Evolutionary conservation across 2,888 invertebrate genomes (phyloP).

Genomic region (Cabera pusaria): DNA sequence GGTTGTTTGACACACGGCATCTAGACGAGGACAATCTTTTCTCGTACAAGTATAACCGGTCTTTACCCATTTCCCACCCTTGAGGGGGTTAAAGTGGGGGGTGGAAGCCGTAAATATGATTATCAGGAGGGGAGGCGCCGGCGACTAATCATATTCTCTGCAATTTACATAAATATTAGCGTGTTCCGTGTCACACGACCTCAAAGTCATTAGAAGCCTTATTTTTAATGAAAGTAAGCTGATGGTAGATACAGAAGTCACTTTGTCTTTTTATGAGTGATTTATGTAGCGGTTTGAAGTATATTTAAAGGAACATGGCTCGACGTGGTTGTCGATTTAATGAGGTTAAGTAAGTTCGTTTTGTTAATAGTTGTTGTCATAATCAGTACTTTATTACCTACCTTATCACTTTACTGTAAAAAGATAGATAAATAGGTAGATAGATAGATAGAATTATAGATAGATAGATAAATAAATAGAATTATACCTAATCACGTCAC

Average conservation of each 20-base stretch:
- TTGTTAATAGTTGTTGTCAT: too few species aligned
- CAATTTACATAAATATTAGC: slow-evolving; percentile 83
- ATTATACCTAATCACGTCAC: too few species aligned
- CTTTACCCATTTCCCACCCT: too few species aligned
- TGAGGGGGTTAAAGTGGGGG: slow-evolving; percentile 29
- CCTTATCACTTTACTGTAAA: too few species aligned
- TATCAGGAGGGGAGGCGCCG: slow-evolving; percentile 80
- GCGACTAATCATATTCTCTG: slow-evolving; percentile 82
- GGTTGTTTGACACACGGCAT: too few species aligned
- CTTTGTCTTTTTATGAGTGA: slow-evolving; percentile 83
- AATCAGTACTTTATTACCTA: too few species aligned
- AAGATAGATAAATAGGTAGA: too few species aligned
- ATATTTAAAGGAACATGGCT: slow-evolving; percentile 53
- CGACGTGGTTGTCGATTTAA: slow-evolving; percentile 34
- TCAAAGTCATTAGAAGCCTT: slow-evolving; percentile 58
- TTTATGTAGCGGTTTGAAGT: slow-evolving; percentile 67
- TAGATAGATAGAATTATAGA: too few species aligned
- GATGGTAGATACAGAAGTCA: slow-evolving; percentile 70
- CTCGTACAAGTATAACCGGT: too few species aligned
- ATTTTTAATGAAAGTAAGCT: slow-evolving; percentile 33
- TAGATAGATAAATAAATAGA: too few species aligned
- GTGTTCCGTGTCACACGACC: slow-evolving; percentile 78
- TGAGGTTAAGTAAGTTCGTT: too few species aligned
- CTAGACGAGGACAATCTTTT: too few species aligned
- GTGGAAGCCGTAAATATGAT: slow-evolving; percentile 78